Evolutionary conservation across 1,140 invertebrate genomes (phyloP), one percentile per base, ranked within the genome.

Genomic region (Drosophila azteca): DNA sequence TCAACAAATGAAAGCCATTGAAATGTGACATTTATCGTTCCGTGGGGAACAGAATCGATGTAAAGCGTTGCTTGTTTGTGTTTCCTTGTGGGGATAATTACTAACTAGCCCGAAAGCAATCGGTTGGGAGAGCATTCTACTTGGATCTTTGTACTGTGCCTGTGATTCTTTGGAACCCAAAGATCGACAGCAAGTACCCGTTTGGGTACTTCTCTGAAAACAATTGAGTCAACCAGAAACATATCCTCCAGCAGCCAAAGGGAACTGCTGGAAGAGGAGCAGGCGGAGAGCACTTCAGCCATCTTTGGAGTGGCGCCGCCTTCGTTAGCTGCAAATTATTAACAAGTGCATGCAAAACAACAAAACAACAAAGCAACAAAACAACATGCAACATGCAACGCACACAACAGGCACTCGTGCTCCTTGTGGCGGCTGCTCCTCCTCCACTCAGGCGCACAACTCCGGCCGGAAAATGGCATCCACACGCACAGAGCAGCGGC

Each of bases 301-400:
- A 45, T 52, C 72, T 53, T 77, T 81, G 44, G 55, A 85, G 81
- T 85, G 81, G 63, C 59, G 62, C 60, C 65, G 82, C 79, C 83
- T 87, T 87, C 83, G 82, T 87, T 87, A 88, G 82, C 63, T 72
- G 83, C 70, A 87, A 87, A 82, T 87, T 88, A 75, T 88, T 76
- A 63, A 68, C 78, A 88, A 87, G 82, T 87, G 83, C 70, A 68
- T 59, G 75, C 69, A 82, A 82, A 77, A 73, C 60, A 73, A 73
- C 51, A 60, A 53, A 24, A 65, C 62, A 64, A 55, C 51, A 60
- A 53, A 24, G 58, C 62, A 64, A 55, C 45, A 43, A 26, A 57
- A 24, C 46, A 51, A 43, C 58, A 51, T 61, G 45, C 77, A 81
- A 54, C 73, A 69, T 51, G 74, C 74, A 78, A 43, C 63, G 59